A percentile compares a stretch with the other conserved stretches of the same genome.
Conservation (phyloP, 2,113 vertebrate genomes). For the Hylia prasina region DNA sequence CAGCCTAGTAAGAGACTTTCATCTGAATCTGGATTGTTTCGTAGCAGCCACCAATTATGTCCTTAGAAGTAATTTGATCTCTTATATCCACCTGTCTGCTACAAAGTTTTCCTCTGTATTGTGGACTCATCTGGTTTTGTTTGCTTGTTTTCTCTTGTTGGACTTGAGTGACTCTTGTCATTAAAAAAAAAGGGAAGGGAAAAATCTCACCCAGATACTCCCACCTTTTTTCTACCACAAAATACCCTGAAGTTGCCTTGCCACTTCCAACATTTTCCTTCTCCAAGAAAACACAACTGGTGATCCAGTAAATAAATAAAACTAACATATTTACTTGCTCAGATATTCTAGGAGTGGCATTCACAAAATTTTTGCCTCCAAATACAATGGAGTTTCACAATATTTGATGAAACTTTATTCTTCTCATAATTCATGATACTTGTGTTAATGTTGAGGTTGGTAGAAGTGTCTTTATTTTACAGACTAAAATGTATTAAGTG, state of each 20-base stretch:
- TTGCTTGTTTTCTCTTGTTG: not conserved
- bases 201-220: not conserved
- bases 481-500: conserved; percentile 14
- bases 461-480: conserved; percentile 12
- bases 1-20: not conserved
- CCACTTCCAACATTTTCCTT: not conserved
- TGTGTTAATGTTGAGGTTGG: not conserved
- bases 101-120: not conserved
- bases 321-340: not conserved
- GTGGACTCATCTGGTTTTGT: not conserved
- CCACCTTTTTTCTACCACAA: not conserved
- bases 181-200: not conserved
- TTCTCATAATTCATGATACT: not conserved
- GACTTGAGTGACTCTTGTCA: not conserved
- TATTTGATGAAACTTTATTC: not conserved
- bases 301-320: not conserved
- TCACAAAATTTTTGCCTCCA: not conserved
- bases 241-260: not conserved
- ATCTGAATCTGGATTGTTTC: not conserved
- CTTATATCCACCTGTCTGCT: fast-evolving
- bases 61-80: not conserved
- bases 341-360: not conserved
- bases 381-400: not conserved
- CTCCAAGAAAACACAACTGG: not conserved
- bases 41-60: not conserved